Base-by-base conservation (phyloP, 2,113 vertebrate species). In the Peucedramus taeniatus region DNA sequence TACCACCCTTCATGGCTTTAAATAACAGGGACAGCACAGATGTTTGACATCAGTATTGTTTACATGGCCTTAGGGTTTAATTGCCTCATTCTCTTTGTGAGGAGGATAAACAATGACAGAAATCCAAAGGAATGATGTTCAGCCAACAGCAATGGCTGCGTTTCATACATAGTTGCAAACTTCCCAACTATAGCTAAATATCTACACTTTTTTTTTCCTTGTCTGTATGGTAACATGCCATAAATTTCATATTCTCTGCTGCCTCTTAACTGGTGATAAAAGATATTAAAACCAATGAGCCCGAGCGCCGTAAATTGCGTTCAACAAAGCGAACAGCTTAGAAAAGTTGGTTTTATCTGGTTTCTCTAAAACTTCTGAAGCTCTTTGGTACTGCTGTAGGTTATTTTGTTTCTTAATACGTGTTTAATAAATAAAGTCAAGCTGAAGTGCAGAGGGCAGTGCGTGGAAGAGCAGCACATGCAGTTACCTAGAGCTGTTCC, bases 1-100 rank as follows among this genome's bases (percentile, higher is more conserved):
- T 97, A 76, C 93, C 80, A 81, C 79, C 90, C 92, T 95, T 68
- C 85, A 35, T 94, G 86, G 83, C 92, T 96, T 92, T 96, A 96
- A 95, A 75, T 92, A 95, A 83, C 84, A 93, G 92, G 95, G 91
- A 86, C 83, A 95, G 93, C 95, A 93, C 97, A 97, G 97, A 95
- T 97, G 97, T 97, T 97, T 97, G 97, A 97, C 96, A 97, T 97
- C 97, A 97, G 95, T 75, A 42, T 50, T 97, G 97, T 97, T 97
- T 97, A 97, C 94, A 97, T 97, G 97, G 95, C 96, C 95, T 94
- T 88, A 83, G 97, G 96, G 95, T 96, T 97, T 97, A 97, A 96
- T 97, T 97, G 96, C 94, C 95, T 97, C 96, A 95, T 94, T 72
- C 66, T 94, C 96, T 97, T 94, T 95, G 95, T 81, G 68, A 97